phyloP scores from a whole-genome alignment of 2,797 vertebrate species.

The Myripristis murdjan region DNA sequence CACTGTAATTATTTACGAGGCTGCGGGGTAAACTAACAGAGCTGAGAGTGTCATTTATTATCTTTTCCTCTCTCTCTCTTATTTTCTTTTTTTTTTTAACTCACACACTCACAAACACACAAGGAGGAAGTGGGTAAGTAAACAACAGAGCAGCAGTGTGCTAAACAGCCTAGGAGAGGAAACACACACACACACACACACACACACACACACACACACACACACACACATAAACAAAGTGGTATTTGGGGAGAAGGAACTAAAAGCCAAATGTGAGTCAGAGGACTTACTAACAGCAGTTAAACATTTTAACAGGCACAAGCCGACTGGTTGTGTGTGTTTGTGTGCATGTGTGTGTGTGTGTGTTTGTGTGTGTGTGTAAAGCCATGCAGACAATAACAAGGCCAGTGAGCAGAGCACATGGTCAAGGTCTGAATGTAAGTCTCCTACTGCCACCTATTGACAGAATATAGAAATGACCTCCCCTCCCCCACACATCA shows the following conservation, averaged over 20 bases:
- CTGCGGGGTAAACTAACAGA: conserved; percentile 24
- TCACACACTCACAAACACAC: conserved; percentile 21
- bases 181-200: conserved; percentile 29
- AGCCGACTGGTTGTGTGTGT: conserved; percentile 36
- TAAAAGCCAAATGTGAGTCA: conserved; percentile 78
- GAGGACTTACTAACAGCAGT: conserved; percentile 68
- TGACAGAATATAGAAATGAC: conserved; percentile 54
- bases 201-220: conserved; percentile 27
- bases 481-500: conserved; percentile 66
- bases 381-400: conserved; percentile 67
- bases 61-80: no score
- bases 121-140: conserved; percentile 57
- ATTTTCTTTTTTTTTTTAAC: conserved; percentile 44
- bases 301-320: conserved; percentile 75
- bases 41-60: conserved; percentile 4
- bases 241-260: conserved; percentile 59
- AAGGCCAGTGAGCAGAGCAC: conserved; percentile 61
- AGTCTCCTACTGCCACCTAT: conserved; percentile 83
- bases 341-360: conserved; percentile 34
- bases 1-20: conserved; percentile 41
- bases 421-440: conserved; percentile 55
- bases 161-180: conserved; percentile 49
- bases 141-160: conserved; percentile 47
- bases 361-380: conserved; percentile 19
- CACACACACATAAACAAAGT: conserved; percentile 25